These are phyloP conservation scores for Cherax quadricarinatus DNA, from an alignment of 1,140 invertebrate species.

Conservation along the genomic window DNA sequence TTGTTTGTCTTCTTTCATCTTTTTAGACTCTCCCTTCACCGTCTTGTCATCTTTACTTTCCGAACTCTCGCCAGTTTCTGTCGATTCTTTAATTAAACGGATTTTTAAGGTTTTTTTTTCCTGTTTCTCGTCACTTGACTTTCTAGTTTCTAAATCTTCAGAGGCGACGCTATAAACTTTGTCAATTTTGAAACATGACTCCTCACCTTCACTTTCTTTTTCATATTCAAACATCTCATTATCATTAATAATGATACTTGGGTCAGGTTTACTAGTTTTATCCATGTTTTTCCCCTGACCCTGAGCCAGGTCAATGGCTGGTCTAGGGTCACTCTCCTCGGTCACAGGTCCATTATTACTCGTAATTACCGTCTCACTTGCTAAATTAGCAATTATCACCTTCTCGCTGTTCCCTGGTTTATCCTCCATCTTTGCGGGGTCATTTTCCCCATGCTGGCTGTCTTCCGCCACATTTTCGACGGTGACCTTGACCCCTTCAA, in stretches of 20 bases:
- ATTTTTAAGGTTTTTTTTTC: background rate
- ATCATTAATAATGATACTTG: background rate
- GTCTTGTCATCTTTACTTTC: background rate
- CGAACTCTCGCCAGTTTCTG: background rate
- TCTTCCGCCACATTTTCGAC: conserved; percentile 15
- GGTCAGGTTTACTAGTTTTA: background rate
- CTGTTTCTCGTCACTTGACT: background rate
- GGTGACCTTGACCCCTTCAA: conserved; percentile 54
- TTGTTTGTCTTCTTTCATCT: conserved; percentile 44
- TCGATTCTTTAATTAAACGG: background rate
- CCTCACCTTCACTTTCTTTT: background rate
- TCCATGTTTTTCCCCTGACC: background rate
- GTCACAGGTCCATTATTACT: background rate
- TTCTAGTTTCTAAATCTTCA: background rate
- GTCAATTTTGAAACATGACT: conserved; percentile 49
- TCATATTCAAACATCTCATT: background rate
- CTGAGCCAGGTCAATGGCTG: background rate
- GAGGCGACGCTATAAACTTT: conserved; percentile 45
- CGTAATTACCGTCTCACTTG: background rate
- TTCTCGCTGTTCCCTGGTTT: background rate
- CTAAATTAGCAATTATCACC: background rate
- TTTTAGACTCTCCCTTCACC: conserved; percentile 5
- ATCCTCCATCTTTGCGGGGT: background rate
- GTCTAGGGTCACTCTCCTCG: background rate
- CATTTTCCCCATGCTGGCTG: background rate